phyloP scores from a whole-genome alignment of 2,113 vertebrate genomes.

The Egretta garzetta region DNA sequence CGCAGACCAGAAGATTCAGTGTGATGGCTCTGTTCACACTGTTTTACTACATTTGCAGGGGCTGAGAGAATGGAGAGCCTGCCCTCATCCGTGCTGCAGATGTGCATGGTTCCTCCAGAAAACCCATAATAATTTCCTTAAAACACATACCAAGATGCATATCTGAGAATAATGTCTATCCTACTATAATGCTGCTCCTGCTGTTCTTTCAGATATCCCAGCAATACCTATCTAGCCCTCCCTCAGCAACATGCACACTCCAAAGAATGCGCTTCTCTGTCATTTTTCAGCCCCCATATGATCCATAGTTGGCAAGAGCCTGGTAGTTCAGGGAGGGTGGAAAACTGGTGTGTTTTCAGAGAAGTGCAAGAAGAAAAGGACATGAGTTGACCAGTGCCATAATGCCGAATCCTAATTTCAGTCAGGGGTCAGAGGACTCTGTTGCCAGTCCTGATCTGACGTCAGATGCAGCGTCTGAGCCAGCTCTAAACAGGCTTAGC shows the following conservation, averaged over 20 bases:
- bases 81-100: background rate
- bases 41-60: background rate
- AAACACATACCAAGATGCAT: background rate
- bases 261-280: background rate
- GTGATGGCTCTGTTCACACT: background rate
- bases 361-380: background rate
- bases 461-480: background rate
- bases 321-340: background rate
- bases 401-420: background rate
- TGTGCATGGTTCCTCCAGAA: background rate
- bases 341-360: background rate
- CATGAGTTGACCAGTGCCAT: background rate
- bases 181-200: background rate
- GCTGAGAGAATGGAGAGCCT: background rate
- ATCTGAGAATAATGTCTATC: background rate
- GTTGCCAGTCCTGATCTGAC: background rate
- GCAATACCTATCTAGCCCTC: background rate
- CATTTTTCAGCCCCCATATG: background rate
- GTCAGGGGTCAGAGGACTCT: background rate
- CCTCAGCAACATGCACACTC: background rate
- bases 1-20: background rate
- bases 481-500: constrained; percentile 18
- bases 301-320: background rate
- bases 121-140: background rate
- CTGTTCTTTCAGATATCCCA: background rate